phyloP scores from a whole-genome alignment of 2,888 invertebrate genomes.

The Aphrophora alni region DNA sequence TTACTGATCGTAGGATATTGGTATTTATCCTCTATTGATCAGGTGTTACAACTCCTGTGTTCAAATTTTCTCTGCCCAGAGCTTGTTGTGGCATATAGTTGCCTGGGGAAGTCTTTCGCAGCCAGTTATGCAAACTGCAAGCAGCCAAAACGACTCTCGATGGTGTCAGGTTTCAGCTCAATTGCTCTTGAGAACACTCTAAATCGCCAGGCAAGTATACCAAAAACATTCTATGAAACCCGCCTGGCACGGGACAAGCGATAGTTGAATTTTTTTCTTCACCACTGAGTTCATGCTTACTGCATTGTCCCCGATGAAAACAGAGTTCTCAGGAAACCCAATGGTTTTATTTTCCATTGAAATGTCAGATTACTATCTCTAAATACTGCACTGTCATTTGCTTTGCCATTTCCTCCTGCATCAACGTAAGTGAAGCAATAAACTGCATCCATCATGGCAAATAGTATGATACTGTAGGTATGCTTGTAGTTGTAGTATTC shows the following conservation, averaged over 20 bases:
- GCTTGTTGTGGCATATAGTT: conserved; percentile 31
- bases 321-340: conserved; percentile 11
- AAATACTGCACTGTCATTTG: too few species aligned
- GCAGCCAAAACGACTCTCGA: conserved; percentile 38
- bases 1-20: conserved; percentile 8
- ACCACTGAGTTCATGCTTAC: conserved; percentile 16
- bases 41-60: conserved; percentile 35
- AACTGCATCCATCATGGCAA: too few species aligned
- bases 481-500: too few species aligned
- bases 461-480: too few species aligned
- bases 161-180: conserved; percentile 29
- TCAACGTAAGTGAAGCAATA: too few species aligned
- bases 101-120: conserved; percentile 31
- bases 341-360: conserved; percentile 19
- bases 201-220: conserved; percentile 27
- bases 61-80: conserved; percentile 37
- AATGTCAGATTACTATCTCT: conserved; percentile 22
- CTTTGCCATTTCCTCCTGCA: conserved; percentile 14
- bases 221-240: conserved; percentile 32
- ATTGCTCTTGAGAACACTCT: conserved; percentile 27
- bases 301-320: background rate
- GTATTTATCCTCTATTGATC: conserved; percentile 17
- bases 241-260: too few species aligned
- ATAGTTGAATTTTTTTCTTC: conserved; percentile 15
- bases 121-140: too few species aligned